These are phyloP conservation scores for Drosophila hydei DNA, from an alignment of 1,140 invertebrate species.

Conservation along the genomic window DNA sequence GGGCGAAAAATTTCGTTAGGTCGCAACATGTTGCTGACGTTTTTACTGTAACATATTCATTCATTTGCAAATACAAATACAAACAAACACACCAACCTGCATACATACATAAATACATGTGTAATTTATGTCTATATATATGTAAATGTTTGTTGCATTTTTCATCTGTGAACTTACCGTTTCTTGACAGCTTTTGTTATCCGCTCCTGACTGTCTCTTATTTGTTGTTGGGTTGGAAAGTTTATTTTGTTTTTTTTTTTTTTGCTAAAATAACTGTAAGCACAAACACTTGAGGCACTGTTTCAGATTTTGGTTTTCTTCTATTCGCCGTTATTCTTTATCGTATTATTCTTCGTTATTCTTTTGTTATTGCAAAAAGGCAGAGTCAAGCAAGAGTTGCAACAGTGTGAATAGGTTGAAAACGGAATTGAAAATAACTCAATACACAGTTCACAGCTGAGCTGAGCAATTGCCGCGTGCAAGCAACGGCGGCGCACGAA, in stretches of 20 bases:
- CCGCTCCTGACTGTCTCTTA: conserved; percentile 27
- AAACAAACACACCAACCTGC: neutral
- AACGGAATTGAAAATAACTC: conserved; percentile 64
- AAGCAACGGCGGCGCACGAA: conserved; percentile 73
- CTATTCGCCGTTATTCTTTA: conserved; percentile 30
- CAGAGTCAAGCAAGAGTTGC: conserved; percentile 31
- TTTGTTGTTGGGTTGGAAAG: conserved; percentile 34
- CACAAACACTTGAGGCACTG: conserved; percentile 59
- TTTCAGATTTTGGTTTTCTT: conserved; percentile 44
- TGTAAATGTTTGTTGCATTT: neutral
- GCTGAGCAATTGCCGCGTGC: conserved; percentile 71
- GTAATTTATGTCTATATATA: too few relatives aligned
- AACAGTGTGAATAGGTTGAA: conserved; percentile 47
- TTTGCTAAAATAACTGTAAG: conserved; percentile 29
- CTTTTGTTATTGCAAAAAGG: conserved; percentile 33
- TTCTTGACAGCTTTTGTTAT: conserved; percentile 47
- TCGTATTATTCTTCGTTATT: conserved; percentile 16
- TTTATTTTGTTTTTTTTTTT: conserved; percentile 13
- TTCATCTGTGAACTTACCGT: conserved; percentile 22
- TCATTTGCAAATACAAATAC: neutral
- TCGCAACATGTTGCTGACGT: neutral
- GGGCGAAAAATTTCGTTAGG: neutral
- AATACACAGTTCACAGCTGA: conserved; percentile 58
- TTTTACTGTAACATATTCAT: neutral
- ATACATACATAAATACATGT: conserved; percentile 1